Base-by-base conservation (phyloP, 2,797 vertebrate genomes). In the Poecilia gillii region DNA sequence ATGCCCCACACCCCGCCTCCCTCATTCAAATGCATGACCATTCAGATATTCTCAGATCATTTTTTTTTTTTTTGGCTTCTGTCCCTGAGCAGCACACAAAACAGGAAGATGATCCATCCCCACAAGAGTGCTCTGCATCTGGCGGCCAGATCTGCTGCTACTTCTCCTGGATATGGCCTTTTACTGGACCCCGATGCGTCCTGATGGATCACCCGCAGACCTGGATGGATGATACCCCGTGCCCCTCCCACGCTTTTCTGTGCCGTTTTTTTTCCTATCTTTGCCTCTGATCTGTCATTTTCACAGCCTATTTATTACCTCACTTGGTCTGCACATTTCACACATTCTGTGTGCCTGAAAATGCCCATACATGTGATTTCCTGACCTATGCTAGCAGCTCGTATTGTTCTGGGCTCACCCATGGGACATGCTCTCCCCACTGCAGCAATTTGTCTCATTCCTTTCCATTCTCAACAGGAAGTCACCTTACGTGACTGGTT, bases 171-270 rank as follows among this genome's bases (percentile, higher is more conserved):
- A 86, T 87, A 90, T 71, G 68, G 89, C 82, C 93, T 93, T 92
- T 93, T 92, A 78, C 75, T 57, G 80, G 86, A 90, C 90, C 89
- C 82, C 81, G 47, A 80, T 70, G 8, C 4, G 4, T 89, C 39
- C 88, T 96, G 95, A 95, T 94, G 91, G 92, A 95, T 95, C 92
- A 87, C 94, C 90, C 81, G 78, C 33, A 41, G 78, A 78, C 84
- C 7, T 55, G 91, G 88, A 94, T 94, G 91, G 94, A 94, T 95
- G 87, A 79, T 25, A 59, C 73, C 73, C 78, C 78, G 31, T 72
- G 72, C 73, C 78, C 78, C 78, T 72, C 47, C 72, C 70, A 71
- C 25, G 46, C 81, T 84, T 79, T 73, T 88, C 75, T 75, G 76
- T 87, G 92, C 86, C 87, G 90, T 93, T 95, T 94, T 81, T 90